These are phyloP conservation scores for human (Homo sapiens) DNA, from an alignment of 2,113 vertebrate species.

Conservation along the genomic window GRCh38 chr6:41621501-41622000, in stretches of 20 bases:
- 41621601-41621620: not conserved
- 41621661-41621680: not conserved
- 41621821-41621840: not conserved
- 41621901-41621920: not conserved
- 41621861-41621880: not conserved
- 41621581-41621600: not conserved
- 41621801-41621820: not conserved
- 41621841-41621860: not conserved
- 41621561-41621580: not conserved
- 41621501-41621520: not conserved
- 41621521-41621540: slow-evolving; percentile 15
- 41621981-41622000: not conserved
- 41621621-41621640: not conserved
- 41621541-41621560: not conserved
- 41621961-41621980: not conserved
- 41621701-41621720: not conserved
- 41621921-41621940: not conserved
- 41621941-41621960: not conserved
- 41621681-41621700: not conserved
- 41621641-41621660: not conserved
- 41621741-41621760: not conserved
- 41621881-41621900: not conserved
- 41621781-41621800: not conserved
- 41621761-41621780: not conserved
- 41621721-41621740: not conserved